Conservation (phyloP, 2,888 invertebrate species). For the Drosophila longiperda region DNA sequence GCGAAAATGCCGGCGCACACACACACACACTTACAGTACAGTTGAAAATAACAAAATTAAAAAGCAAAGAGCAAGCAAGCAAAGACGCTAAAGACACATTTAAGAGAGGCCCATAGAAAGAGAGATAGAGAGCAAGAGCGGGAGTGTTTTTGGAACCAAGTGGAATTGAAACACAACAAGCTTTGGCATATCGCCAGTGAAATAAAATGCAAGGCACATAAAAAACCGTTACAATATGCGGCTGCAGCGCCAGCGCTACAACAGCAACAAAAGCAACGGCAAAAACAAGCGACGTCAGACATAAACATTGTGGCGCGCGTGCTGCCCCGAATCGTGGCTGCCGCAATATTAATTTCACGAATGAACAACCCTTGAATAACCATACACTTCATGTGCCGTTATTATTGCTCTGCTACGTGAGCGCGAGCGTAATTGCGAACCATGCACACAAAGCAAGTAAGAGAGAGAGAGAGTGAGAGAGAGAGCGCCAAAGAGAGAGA, state of each 20-base stretch:
- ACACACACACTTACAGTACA: slow-evolving; percentile 3
- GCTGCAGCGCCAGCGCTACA: slow-evolving; percentile 44
- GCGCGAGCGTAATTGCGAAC: slow-evolving; percentile 19
- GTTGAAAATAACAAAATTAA: slow-evolving; percentile 32
- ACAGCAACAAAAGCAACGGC: slow-evolving; percentile 36
- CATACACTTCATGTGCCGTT: slow-evolving; percentile 77
- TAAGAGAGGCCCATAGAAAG: slow-evolving; percentile 10
- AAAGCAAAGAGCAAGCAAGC: slow-evolving; percentile 13
- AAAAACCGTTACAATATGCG: slow-evolving; percentile 72
- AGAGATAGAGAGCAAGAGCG: slow-evolving; percentile 9
- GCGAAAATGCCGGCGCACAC: slow-evolving; percentile 66
- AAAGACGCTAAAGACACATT: slow-evolving; percentile 3
- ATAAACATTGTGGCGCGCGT: slow-evolving; percentile 75
- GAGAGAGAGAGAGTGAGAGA: slow-evolving; percentile 11
- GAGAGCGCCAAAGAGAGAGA: not conserved
- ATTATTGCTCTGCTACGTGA: slow-evolving; percentile 70
- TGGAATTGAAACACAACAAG: slow-evolving; percentile 67
- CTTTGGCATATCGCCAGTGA: slow-evolving; percentile 37
- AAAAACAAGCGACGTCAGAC: slow-evolving; percentile 49
- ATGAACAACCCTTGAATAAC: slow-evolving; percentile 81
- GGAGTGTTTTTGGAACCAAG: slow-evolving; percentile 41
- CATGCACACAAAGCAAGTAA: not conserved
- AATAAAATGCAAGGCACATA: slow-evolving; percentile 62
- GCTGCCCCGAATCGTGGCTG: slow-evolving; percentile 50
- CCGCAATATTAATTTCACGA: slow-evolving; percentile 81